These are phyloP conservation scores for Agapetus fuscipes DNA, from an alignment of 2,888 invertebrate species.

Conservation along the genomic window DNA sequence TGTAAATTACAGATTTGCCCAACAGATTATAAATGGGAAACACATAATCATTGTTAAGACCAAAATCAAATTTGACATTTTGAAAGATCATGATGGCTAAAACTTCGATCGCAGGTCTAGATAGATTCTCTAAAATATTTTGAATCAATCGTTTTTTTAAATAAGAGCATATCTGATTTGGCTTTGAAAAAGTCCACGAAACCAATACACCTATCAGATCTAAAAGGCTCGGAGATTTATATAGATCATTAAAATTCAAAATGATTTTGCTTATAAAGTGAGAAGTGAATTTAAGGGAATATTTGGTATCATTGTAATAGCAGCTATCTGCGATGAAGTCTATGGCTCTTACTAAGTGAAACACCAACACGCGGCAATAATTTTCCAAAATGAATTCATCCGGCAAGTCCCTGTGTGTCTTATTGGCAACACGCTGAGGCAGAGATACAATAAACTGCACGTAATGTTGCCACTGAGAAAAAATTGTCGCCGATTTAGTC, in stretches of 20 bases:
- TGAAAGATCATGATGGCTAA: constrained; percentile 48
- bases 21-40: constrained; percentile 41
- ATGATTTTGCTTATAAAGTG: constrained; percentile 53
- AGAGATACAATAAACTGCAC: constrained; percentile 56
- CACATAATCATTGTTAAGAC: constrained; percentile 24
- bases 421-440: constrained; percentile 63
- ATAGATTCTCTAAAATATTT: constrained; percentile 44
- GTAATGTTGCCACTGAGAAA: constrained; percentile 40
- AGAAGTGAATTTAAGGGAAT: constrained; percentile 38
- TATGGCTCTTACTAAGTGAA: constrained; percentile 50
- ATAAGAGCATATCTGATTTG: constrained; percentile 29
- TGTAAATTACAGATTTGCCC: constrained; percentile 39
- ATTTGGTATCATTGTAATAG: constrained; percentile 28
- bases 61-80: constrained; percentile 37
- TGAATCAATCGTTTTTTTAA: constrained; percentile 39
- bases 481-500: constrained; percentile 23
- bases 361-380: constrained; percentile 49
- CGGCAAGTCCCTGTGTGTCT: constrained; percentile 44
- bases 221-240: constrained; percentile 36
- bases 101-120: constrained; percentile 49
- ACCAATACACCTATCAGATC: constrained; percentile 47
- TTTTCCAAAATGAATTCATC: constrained; percentile 46
- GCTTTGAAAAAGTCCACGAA: constrained; percentile 35
- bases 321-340: constrained; percentile 47
- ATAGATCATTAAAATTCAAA: constrained; percentile 43